Evolutionary conservation across 1,140 invertebrate genomes (phyloP), one percentile per base, ranked within the genome.

Genomic region (Psix sp.): DNA sequence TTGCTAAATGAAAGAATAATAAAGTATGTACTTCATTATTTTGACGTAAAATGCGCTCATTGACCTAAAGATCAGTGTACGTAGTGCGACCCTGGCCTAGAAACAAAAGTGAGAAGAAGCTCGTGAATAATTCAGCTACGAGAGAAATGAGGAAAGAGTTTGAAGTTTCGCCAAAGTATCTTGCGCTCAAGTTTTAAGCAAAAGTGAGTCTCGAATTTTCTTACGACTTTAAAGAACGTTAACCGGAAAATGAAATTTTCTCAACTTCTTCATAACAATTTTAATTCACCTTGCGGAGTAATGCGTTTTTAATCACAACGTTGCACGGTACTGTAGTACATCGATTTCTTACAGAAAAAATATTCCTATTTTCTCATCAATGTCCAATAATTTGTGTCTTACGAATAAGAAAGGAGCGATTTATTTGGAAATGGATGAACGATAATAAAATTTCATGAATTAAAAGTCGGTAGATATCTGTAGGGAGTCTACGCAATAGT

Each of bases 41-140:
- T 74, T 76, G 36, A 60, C 21, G 35, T 59, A 46, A 66, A 52
- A 51, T 46, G 57, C 46, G 63, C 63, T 73, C 72, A 72, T 65
- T 71, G 72, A 75, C 72, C 76, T 67, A 70, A 79, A 76, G 78
- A 79, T 86, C 80, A 81, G 80, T 77, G 78, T 76, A 76, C 77
- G 63, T 70, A 56, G 63, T 70, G 74, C 80, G 84, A 87, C 85
- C 85, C 80, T 87, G 85, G 85, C 85, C 85, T 82, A 86, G 85
- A 87, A 86, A 87, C 84, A 86, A 85, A 84, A 83, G 83, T 81
- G 79, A 84, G 79, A 84, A 83, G 80, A 83, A 82, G 81, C 81
- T 85, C 79, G 82, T 87, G 85, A 87, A 87, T 87, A 86, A 87
- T 87, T 86, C 84, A 87, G 83, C 82, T 81, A 81, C 71, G 82